phyloP scores from a whole-genome alignment of 2,797 vertebrate species.

The Centroberyx gerrardi region DNA sequence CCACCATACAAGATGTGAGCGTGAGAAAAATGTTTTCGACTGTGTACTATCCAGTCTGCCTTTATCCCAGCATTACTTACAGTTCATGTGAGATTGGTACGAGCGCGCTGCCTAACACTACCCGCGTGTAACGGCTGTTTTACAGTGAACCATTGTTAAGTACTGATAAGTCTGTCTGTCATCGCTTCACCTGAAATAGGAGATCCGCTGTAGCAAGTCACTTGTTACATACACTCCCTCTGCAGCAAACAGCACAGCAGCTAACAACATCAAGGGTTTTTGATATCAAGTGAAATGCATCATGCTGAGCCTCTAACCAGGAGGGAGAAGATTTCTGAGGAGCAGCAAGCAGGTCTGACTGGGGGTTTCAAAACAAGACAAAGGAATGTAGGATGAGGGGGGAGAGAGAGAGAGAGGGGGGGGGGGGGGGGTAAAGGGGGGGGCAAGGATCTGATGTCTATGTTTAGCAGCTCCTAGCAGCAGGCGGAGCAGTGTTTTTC shows the following conservation, averaged over 20 bases:
- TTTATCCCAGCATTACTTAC: conserved; percentile 53
- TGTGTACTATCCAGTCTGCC: background rate
- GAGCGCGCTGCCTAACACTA: conserved; percentile 11
- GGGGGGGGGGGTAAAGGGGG: background rate
- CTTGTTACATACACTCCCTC: conserved; percentile 25
- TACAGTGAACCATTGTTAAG: conserved; percentile 44
- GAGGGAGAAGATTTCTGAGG: conserved; percentile 45
- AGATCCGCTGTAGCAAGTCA: conserved; percentile 38
- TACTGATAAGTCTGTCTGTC: conserved; percentile 61
- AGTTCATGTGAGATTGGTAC: conserved; percentile 48
- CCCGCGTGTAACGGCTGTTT: conserved; percentile 38
- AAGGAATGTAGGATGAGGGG: conserved; percentile 41
- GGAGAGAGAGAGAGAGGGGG: conserved; percentile 26
- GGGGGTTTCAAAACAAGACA: conserved; percentile 60
- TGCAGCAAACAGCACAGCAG: conserved; percentile 19
- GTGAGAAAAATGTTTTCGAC: conserved; percentile 48
- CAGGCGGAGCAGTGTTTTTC: conserved; percentile 42
- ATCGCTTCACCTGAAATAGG: conserved; percentile 49
- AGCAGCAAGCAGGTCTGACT: conserved; percentile 51
- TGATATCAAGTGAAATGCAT: conserved; percentile 44
- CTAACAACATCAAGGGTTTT: conserved; percentile 18
- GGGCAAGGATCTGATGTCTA: conserved; percentile 39
- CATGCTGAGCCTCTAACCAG: conserved; percentile 31
- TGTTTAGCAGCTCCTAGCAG: conserved; percentile 57
- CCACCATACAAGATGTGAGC: background rate